phyloP scores from a whole-genome alignment of 1,140 invertebrate genomes.

The Potamilus streckersoni region DNA sequence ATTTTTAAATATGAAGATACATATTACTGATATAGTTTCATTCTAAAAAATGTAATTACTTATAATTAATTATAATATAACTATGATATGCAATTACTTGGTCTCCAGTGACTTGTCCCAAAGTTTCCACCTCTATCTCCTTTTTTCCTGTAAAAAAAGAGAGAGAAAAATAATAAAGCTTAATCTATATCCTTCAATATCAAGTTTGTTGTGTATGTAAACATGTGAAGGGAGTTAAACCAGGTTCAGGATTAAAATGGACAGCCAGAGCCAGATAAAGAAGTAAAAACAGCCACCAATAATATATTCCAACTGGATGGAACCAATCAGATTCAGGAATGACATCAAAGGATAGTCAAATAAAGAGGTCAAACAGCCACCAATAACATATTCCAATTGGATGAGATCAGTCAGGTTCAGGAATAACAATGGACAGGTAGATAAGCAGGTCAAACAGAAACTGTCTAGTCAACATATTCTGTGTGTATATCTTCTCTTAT shows the following conservation, averaged over 20 bases:
- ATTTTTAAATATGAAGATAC: not conserved
- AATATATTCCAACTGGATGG: no score
- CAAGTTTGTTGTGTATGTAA: not conserved
- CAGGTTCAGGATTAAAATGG: not conserved
- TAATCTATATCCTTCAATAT: not conserved
- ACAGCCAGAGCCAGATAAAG: not conserved
- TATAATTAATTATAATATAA: not conserved
- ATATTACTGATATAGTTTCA: not conserved
- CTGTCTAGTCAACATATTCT: no score
- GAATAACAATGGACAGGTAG: no score
- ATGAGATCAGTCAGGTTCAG: no score
- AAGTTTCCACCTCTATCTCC: constrained; percentile 15
- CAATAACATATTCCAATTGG: no score
- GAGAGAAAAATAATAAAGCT: not conserved
- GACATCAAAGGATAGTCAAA: not conserved
- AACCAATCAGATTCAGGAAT: no score
- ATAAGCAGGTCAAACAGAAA: no score
- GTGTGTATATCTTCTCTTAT: no score
- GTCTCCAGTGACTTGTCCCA: constrained; percentile 11
- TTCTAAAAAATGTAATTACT: not conserved
- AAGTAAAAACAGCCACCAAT: no score
- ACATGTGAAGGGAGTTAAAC: not conserved
- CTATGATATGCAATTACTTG: constrained; percentile 2
- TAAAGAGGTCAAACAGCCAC: not conserved
- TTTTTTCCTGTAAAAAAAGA: constrained; percentile 14